These are phyloP conservation scores for Paracentrotus lividus DNA, from an alignment of 53 echinoderm and acorn worm genomes.

Conservation along the genomic window DNA sequence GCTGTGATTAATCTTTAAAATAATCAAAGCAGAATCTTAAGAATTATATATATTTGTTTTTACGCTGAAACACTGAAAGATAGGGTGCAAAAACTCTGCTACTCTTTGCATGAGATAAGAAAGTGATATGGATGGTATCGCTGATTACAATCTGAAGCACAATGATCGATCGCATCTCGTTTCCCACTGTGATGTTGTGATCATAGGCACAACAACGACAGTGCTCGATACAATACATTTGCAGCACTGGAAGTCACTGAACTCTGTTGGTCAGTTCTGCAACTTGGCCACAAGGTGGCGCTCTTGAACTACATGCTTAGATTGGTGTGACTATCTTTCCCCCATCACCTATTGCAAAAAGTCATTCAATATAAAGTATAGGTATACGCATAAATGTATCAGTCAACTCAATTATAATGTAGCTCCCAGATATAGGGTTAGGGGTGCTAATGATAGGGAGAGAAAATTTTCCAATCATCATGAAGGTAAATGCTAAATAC, in stretches of 20 bases:
- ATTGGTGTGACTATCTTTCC: not conserved
- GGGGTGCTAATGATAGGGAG: not conserved
- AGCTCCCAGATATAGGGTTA: too few species aligned
- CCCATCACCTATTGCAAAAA: not conserved
- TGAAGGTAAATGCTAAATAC: too few species aligned
- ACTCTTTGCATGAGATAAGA: not conserved
- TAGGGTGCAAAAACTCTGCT: not conserved
- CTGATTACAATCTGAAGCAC: not conserved
- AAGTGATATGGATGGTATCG: conserved; percentile 14
- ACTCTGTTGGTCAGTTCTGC: not conserved
- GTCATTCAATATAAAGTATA: not conserved
- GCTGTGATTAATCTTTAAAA: not conserved
- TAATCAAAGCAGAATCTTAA: not conserved
- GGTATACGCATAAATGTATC: not conserved
- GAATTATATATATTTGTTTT: not conserved
- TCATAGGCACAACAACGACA: not conserved
- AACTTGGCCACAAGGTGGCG: not conserved
- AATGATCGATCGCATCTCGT: conserved; percentile 27
- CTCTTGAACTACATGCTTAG: conserved; percentile 15
- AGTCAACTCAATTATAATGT: too few species aligned
- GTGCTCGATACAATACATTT: not conserved
- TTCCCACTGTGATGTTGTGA: not conserved
- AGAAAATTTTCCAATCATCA: not conserved
- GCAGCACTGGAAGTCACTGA: conserved; percentile 61
- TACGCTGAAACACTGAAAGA: not conserved